A percentile compares a stretch with the other conserved stretches of the same genome.
Evolutionary conservation across 2,888 invertebrate species (phyloP).

Genomic region (Parasteatoda lunata): DNA sequence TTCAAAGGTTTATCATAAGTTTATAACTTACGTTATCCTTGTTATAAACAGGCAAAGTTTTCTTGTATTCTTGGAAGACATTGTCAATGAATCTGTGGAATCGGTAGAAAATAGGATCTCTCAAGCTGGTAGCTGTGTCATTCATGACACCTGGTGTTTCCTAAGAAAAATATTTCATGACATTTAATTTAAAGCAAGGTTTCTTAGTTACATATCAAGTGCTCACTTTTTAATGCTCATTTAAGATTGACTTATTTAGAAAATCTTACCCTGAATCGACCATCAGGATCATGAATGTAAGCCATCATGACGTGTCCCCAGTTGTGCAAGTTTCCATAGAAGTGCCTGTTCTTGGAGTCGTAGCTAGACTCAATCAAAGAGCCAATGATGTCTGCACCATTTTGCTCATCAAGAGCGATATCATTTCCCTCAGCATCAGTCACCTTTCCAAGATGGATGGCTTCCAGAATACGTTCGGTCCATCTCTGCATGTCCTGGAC

Average conservation of each 20-base stretch:
- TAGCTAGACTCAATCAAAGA: constrained; percentile 83
- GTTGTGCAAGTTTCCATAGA: constrained; percentile 79
- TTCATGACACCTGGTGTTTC: constrained; percentile 89
- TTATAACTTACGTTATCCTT: constrained; percentile 77
- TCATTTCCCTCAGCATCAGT: constrained; percentile 77
- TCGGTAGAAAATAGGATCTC: constrained; percentile 90
- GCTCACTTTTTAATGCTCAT: no score
- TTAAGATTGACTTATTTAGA: background rate
- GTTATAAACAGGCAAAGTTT: constrained; percentile 81
- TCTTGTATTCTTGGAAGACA: constrained; percentile 84
- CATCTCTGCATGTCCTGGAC: constrained; percentile 79
- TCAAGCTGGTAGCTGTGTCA: constrained; percentile 88
- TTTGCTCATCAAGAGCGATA: constrained; percentile 79
- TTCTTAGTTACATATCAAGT: background rate
- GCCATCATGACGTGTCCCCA: constrained; percentile 80
- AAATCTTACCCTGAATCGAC: constrained; percentile 72
- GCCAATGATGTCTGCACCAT: constrained; percentile 86
- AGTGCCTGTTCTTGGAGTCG: constrained; percentile 78
- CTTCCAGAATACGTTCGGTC: constrained; percentile 83
- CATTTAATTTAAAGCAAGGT: background rate
- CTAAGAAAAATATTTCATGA: constrained; percentile 74
- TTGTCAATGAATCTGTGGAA: constrained; percentile 88
- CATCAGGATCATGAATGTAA: constrained; percentile 74
- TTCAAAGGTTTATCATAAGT: background rate
- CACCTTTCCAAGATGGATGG: constrained; percentile 81